A percentile compares a stretch with the other conserved stretches of the same genome.
These are phyloP conservation scores for Pungitius pungitius DNA, from an alignment of 2,113 vertebrate species.

Conservation along the genomic window DNA sequence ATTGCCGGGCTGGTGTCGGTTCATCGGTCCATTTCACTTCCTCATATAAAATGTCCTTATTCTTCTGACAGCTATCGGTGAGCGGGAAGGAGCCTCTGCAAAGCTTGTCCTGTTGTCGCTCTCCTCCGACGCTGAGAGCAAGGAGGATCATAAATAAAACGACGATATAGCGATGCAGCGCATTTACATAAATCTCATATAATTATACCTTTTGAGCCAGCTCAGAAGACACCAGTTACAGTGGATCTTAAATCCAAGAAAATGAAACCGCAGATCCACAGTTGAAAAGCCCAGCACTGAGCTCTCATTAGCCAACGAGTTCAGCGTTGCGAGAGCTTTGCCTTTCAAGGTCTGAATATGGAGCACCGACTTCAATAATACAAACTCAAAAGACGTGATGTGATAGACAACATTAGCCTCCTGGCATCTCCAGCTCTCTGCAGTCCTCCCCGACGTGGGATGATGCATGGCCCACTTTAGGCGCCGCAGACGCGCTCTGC, in stretches of 20 bases:
- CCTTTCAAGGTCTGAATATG: constrained; percentile 28
- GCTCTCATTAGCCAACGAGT: constrained; percentile 37
- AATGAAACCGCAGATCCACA: neutral
- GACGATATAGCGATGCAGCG: too few species aligned
- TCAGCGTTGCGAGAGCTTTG: neutral
- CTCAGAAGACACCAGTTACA: neutral
- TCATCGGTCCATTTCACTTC: constrained; percentile 27
- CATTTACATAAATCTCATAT: neutral
- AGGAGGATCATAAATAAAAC: constrained; percentile 23
- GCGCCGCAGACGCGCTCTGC: constrained; percentile 22
- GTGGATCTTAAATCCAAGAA: neutral
- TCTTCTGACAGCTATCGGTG: constrained; percentile 20
- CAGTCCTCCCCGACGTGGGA: neutral
- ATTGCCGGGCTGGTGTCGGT: neutral
- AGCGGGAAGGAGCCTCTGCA: constrained; percentile 20
- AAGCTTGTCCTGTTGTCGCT: constrained; percentile 16
- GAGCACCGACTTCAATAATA: constrained; percentile 31
- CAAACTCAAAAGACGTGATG: constrained; percentile 36
- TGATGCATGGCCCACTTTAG: constrained; percentile 23
- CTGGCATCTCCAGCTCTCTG: neutral
- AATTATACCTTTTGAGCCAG: neutral
- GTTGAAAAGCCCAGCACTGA: constrained; percentile 11
- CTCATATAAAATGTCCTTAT: constrained; percentile 32
- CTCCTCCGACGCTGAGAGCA: neutral
- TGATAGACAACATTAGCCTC: constrained; percentile 30